Conservation (phyloP, 2,797 vertebrate genomes). For the Mormyrops boulengeri region DNA sequence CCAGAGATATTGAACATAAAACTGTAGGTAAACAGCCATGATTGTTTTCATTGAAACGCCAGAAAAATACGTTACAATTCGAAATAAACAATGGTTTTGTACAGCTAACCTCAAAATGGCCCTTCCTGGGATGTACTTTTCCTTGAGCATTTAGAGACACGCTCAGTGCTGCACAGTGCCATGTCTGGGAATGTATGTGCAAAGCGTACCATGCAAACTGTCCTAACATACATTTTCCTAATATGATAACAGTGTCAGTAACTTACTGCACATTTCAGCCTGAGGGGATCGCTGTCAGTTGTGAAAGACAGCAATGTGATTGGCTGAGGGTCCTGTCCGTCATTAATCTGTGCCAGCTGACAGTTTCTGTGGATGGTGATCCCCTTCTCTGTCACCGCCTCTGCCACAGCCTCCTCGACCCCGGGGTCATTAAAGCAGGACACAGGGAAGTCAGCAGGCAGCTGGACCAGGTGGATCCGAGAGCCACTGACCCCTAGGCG, state of each 20-base stretch:
- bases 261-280: slow-evolving; percentile 76
- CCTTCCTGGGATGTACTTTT: neutral
- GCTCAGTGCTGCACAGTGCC: neutral
- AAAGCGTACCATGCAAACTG: neutral
- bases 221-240: neutral
- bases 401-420: slow-evolving; percentile 50
- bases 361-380: slow-evolving; percentile 60
- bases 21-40: neutral
- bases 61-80: neutral
- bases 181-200: neutral
- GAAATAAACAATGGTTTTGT: neutral
- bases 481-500: slow-evolving; percentile 62
- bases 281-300: slow-evolving; percentile 48
- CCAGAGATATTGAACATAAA: neutral
- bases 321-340: slow-evolving; percentile 46
- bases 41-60: neutral
- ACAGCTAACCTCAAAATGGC: neutral
- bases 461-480: slow-evolving; percentile 68
- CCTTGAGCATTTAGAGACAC: neutral
- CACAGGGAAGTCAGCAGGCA: slow-evolving; percentile 33
- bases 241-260: neutral
- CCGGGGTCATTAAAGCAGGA: slow-evolving; percentile 54
- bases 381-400: slow-evolving; percentile 41
- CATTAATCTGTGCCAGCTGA: slow-evolving; percentile 68
- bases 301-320: slow-evolving; percentile 68